Percentiles rank a stretch among this genome's conserved stretches.
Conservation (phyloP, 2,888 invertebrate genomes). For the Ariolimax columbianus region DNA sequence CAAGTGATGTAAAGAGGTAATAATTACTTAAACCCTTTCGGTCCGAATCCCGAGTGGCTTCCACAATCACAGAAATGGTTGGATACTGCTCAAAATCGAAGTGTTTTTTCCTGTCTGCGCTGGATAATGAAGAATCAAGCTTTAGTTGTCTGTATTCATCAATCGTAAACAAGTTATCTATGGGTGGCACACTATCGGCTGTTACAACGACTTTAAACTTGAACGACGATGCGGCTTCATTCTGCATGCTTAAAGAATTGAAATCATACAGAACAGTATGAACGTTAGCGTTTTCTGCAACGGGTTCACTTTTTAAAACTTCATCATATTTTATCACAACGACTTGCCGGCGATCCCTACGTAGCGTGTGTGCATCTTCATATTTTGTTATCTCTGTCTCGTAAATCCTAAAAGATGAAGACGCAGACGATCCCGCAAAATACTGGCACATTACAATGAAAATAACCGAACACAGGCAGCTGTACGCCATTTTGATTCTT, state of each 20-base stretch:
- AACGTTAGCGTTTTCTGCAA: slow-evolving; percentile 33
- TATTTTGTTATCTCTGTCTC: not conserved
- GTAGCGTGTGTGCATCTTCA: not conserved
- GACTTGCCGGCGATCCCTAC: slow-evolving; percentile 3
- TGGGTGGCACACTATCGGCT: slow-evolving; percentile 33
- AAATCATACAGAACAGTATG: slow-evolving; percentile 42
- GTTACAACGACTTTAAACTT: slow-evolving; percentile 34
- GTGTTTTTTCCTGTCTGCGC: slow-evolving; percentile 21
- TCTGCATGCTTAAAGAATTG: slow-evolving; percentile 29
- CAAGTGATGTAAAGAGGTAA: not conserved
- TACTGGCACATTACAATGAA: not conserved
- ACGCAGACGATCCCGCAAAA: not conserved
- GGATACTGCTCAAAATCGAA: slow-evolving; percentile 47
- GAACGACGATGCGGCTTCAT: slow-evolving; percentile 30
- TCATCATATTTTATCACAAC: slow-evolving; percentile 10
- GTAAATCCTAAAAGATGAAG: not conserved
- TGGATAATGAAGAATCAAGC: not conserved
- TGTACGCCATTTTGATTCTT: slow-evolving; percentile 37
- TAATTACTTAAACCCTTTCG: slow-evolving; percentile 1
- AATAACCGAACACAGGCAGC: not conserved
- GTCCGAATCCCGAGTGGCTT: slow-evolving; percentile 34
- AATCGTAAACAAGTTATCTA: slow-evolving; percentile 26
- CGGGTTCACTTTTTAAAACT: not conserved
- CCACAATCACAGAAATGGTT: slow-evolving; percentile 30
- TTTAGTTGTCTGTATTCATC: slow-evolving; percentile 27